Conservation (phyloP, 1,140 invertebrate species). For the Cydia strobilella region DNA sequence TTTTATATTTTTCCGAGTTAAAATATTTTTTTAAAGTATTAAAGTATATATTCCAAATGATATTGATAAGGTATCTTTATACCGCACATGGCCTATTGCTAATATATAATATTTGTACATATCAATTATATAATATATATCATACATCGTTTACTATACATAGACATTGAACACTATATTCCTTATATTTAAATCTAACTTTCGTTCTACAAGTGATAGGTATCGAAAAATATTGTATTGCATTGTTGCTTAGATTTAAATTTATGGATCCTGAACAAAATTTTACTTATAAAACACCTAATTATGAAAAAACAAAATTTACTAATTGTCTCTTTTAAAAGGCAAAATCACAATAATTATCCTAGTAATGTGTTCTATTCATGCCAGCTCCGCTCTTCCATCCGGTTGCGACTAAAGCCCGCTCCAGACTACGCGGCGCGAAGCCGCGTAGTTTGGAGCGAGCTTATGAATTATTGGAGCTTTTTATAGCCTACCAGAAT, state of each 20-base stretch:
- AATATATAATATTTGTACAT: constrained; percentile 10
- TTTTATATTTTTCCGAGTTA: no score
- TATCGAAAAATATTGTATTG: constrained; percentile 22
- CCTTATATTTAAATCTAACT: not conserved
- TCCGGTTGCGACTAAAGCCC: no score
- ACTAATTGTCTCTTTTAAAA: no score
- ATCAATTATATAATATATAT: not conserved
- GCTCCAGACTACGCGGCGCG: no score
- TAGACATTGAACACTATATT: constrained; percentile 27
- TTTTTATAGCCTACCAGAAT: no score
- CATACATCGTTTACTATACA: not conserved
- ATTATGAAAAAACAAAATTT: not conserved
- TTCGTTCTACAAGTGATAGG: constrained; percentile 15
- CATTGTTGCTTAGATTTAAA: not conserved
- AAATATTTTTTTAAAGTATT: no score
- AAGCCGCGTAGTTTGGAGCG: no score
- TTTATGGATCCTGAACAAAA: not conserved
- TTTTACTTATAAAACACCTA: not conserved
- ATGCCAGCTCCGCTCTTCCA: no score
- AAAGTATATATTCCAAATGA: no score
- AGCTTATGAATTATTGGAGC: no score
- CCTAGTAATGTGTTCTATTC: no score
- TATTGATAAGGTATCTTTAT: not conserved
- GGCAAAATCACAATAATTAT: no score
- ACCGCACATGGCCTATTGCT: not conserved